phyloP scores from a whole-genome alignment of 2,113 vertebrate species.

The Camarhynchus parvulus region DNA sequence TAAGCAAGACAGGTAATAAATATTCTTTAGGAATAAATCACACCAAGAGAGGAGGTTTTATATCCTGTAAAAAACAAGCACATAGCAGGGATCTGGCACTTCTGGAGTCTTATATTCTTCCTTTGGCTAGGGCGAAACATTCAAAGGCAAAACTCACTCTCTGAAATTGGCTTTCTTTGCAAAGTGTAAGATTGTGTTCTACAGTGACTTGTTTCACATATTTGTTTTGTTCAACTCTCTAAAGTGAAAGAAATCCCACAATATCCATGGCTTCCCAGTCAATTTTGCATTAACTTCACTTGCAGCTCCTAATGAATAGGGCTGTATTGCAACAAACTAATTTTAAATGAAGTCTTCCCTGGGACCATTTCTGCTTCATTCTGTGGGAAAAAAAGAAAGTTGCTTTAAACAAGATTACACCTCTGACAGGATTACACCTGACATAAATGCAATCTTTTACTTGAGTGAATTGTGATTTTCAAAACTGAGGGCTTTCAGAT shows the following conservation, averaged over 20 bases:
- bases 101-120: not conserved
- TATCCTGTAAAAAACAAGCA: not conserved
- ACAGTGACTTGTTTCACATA: not conserved
- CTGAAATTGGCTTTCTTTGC: not conserved
- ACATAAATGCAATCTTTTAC: constrained; percentile 13
- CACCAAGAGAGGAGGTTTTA: not conserved
- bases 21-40: not conserved
- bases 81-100: not conserved
- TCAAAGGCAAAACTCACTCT: not conserved
- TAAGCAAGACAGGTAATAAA: not conserved
- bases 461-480: not conserved
- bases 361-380: not conserved
- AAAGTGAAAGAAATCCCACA: not conserved
- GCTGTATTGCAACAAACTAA: not conserved
- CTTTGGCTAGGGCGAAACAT: not conserved
- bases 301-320: not conserved
- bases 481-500: not conserved
- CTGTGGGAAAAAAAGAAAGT: not conserved
- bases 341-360: constrained; percentile 3
- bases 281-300: not conserved
- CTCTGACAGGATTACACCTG: constrained; percentile 10
- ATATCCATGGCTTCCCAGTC: not conserved
- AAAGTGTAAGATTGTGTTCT: not conserved
- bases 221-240: not conserved
- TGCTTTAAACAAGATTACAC: not conserved